Conservation (phyloP, 2,888 invertebrate species). For the Caenorhabditis macrosperma region DNA sequence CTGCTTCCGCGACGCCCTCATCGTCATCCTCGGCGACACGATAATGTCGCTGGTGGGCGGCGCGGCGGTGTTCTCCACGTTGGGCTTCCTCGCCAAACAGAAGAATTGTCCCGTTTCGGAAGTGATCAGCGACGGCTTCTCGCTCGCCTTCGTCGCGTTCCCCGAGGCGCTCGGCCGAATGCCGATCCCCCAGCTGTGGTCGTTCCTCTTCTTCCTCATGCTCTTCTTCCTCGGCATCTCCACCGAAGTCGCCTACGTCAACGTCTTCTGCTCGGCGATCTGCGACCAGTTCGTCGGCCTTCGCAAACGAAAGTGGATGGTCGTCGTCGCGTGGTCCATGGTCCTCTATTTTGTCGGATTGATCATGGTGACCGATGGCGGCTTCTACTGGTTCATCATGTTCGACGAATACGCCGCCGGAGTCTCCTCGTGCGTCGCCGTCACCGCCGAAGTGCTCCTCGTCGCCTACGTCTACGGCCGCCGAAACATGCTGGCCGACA, state of each 20-base stretch:
- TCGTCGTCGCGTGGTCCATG: constrained; percentile 63
- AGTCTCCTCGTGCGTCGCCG: constrained; percentile 63
- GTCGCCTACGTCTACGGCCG: constrained; percentile 70
- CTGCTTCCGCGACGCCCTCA: constrained; percentile 72
- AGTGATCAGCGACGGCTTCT: constrained; percentile 78
- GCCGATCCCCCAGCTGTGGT: constrained; percentile 80
- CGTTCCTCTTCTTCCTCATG: constrained; percentile 81
- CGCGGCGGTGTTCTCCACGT: constrained; percentile 70
- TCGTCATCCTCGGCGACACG: constrained; percentile 75
- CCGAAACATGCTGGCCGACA: constrained; percentile 65
- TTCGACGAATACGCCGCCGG: constrained; percentile 74
- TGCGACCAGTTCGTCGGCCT: constrained; percentile 68
- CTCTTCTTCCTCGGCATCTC: constrained; percentile 80
- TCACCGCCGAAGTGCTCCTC: constrained; percentile 58
- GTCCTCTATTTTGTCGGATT: constrained; percentile 64
- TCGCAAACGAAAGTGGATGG: constrained; percentile 60
- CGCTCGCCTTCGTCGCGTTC: constrained; percentile 81
- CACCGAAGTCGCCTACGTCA: constrained; percentile 59
- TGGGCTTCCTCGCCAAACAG: constrained; percentile 67
- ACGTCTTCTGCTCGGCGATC: constrained; percentile 65
- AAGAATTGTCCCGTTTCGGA: constrained; percentile 47
- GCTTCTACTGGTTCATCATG: constrained; percentile 72
- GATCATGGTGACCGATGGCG: constrained; percentile 70
- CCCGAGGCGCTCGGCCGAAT: constrained; percentile 80
- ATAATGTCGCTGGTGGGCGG: constrained; percentile 70